Evolutionary conservation across 2,888 invertebrate genomes (phyloP), one percentile per base, ranked within the genome.

Genomic region (Caradrina kadenii): DNA sequence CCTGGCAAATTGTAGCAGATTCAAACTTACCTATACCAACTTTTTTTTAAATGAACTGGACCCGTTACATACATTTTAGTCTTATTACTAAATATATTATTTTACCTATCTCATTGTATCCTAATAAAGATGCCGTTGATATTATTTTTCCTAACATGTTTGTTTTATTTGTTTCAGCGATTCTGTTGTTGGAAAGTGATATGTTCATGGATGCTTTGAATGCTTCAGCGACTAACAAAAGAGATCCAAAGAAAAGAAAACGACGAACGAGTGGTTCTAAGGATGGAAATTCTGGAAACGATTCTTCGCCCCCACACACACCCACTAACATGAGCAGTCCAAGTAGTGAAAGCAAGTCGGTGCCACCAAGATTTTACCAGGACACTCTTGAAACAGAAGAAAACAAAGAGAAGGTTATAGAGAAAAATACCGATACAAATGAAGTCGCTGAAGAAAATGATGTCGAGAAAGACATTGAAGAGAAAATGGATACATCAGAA

Each of bases 171-270:
- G 89, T 94, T 96, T 81, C 96, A 97, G 98, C 98, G 63, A 96
- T 97, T 93, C 93, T 97, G 81, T 93, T 99, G 59, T 97, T 98
- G 89, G 99, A 99, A 91, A 99, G 99, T 89, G 98, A 98, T 87
- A 97, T 98, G 93, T 99, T 99, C 90, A 99, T 99, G 97, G 99
- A 99, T 92, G 99, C 99, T 0, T 94, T 99, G 48, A 96, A 97
- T 80, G 98, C 98, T 7, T 98, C 98, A 2, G 97, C 97, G 1
- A 97, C 98, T 10, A 97, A 97, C 35, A 94, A 97, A 96, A 96
- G 98, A 90, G 97, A 98, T 78, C 96, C 97, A 1, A 97, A 97
- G 86, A 99, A 98, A 89, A 96, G 98, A 69, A 98, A 98, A 92
- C 97, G 98, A 55, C 96, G 98, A 54, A 96, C 97, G 0, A 97